These are phyloP conservation scores for Caenorhabditis imperialis DNA, from an alignment of 2,888 invertebrate genomes.

Conservation along the genomic window DNA sequence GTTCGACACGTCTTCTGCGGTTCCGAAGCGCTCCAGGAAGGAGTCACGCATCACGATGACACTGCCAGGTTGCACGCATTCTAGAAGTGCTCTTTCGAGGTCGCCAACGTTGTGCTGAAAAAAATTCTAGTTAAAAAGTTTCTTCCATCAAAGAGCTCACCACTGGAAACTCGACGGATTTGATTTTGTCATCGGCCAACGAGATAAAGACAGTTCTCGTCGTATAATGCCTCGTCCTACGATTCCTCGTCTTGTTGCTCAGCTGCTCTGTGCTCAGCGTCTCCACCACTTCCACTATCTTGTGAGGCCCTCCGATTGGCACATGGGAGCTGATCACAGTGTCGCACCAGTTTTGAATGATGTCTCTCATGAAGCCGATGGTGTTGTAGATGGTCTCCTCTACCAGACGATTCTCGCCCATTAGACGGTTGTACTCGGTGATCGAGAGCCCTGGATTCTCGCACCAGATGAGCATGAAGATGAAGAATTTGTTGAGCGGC, in stretches of 20 bases:
- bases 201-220: conserved; percentile 56
- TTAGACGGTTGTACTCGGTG: conserved; percentile 58
- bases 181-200: conserved; percentile 48
- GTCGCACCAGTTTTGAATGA: conserved; percentile 63
- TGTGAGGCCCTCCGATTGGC: conserved; percentile 57
- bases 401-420: conserved; percentile 62
- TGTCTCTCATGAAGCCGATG: conserved; percentile 65
- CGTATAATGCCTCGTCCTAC: conserved; percentile 59
- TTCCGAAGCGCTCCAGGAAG: conserved; percentile 55
- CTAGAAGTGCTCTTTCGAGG: conserved; percentile 50
- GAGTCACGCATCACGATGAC: conserved; percentile 58
- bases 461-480: conserved; percentile 66
- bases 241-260: conserved; percentile 57
- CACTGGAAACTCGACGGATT: conserved; percentile 41
- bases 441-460: conserved; percentile 62
- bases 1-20: conserved; percentile 46
- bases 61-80: conserved; percentile 43
- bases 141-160: too few species aligned
- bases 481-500: conserved; percentile 66
- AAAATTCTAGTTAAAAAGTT: neutral
- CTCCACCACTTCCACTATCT: conserved; percentile 58
- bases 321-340: conserved; percentile 40
- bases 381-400: conserved; percentile 67
- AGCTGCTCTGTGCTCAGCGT: conserved; percentile 62
- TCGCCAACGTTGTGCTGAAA: conserved; percentile 45